phyloP scores from a whole-genome alignment of 2,113 vertebrate genomes.

The Prunella fulvescens region DNA sequence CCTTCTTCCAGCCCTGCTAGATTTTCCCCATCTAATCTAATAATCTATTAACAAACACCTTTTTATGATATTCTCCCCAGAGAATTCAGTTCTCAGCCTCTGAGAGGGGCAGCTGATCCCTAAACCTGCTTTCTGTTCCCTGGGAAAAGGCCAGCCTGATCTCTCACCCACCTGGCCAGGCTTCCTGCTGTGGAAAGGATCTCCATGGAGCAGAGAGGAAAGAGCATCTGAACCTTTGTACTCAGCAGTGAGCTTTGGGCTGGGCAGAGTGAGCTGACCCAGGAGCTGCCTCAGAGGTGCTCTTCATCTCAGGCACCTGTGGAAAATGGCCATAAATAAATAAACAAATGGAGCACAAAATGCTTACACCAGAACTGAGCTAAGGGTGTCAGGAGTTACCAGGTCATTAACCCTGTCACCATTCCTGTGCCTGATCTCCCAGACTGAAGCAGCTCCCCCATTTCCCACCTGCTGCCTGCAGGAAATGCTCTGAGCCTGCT shows the following conservation, averaged over 20 bases:
- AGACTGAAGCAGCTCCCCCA: background rate
- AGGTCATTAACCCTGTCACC: background rate
- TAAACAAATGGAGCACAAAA: background rate
- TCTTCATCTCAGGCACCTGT: background rate
- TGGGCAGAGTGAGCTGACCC: background rate
- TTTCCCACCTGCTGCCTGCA: rapidly evolving
- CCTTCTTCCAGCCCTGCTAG: background rate
- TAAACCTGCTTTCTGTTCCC: background rate
- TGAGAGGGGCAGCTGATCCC: background rate
- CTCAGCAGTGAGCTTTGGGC: background rate
- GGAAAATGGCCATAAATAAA: background rate
- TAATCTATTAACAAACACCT: background rate
- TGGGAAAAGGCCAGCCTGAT: background rate
- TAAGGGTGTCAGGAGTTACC: background rate
- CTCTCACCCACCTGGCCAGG: background rate
- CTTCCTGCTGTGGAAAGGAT: background rate
- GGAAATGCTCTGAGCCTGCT: background rate
- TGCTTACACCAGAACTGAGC: background rate
- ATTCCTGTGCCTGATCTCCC: background rate
- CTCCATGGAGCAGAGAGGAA: rapidly evolving
- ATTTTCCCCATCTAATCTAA: background rate
- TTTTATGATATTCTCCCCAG: background rate
- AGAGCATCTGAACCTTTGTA: background rate
- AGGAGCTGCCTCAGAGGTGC: background rate
- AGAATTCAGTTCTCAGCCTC: background rate